Conservation (phyloP, 1,140 invertebrate species). For the Eulimnadia texana region DNA sequence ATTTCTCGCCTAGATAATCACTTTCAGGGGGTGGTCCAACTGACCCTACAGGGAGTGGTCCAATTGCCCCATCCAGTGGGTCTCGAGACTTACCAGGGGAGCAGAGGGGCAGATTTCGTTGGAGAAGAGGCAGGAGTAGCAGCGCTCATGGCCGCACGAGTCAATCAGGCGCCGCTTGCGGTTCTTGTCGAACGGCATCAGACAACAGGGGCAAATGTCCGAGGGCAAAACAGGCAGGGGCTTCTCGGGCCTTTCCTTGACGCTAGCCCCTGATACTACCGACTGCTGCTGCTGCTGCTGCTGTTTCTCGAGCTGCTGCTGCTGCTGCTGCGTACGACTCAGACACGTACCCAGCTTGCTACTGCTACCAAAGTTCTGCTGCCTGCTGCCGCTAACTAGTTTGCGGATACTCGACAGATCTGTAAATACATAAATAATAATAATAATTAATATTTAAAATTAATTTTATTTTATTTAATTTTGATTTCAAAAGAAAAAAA, state of each 20-base stretch:
- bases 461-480: too few relatives aligned
- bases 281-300: not conserved
- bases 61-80: not conserved
- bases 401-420: not conserved
- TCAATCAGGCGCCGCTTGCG: slow-evolving; percentile 86
- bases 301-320: not conserved
- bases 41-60: not conserved
- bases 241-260: not conserved
- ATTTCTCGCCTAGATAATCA: not conserved
- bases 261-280: not conserved
- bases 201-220: slow-evolving; percentile 15
- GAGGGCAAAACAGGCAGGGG: slow-evolving; percentile 4
- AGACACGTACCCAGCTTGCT: not conserved
- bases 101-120: slow-evolving; percentile 80
- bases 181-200: slow-evolving; percentile 83
- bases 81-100: slow-evolving; percentile 22
- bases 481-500: too few relatives aligned
- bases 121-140: slow-evolving; percentile 83
- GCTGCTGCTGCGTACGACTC: not conserved
- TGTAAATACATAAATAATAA: not conserved
- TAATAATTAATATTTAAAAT: not conserved
- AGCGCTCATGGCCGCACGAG: slow-evolving; percentile 82
- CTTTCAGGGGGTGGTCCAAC: not conserved
- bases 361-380: not conserved
- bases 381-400: not conserved